Base-by-base conservation (phyloP, 2,888 invertebrate genomes). In the Trachelus tabidus region DNA sequence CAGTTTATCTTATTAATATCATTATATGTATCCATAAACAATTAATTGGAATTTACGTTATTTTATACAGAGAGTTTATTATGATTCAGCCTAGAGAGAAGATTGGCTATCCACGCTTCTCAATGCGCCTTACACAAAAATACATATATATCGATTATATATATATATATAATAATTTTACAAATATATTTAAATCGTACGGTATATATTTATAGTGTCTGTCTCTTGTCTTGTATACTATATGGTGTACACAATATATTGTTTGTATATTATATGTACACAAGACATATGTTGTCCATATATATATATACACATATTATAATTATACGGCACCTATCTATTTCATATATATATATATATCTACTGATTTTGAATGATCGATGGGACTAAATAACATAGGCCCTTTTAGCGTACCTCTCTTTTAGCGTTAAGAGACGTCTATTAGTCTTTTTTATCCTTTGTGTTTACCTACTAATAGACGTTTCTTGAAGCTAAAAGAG, bases 131-230 rank as follows among this genome's bases (percentile, higher is more conserved):
- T 83, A 84, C 82, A 83, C 78, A 84, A 85, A 85, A 85, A 83
- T 86, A 84, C 80, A 84, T 85, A 82, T 9, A 56, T 56, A 23
- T 56, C 15, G 15, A 40, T 40, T 40, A 56, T 56, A 56, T 56
- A 56, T 40, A 40, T 68, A 80, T 85, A 84, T 80, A 79, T 71
- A 73, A 83, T 83, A 81, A 86, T 87, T 85, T 81, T 85, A 84
- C 81, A 84, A 85, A 83, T 82, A 85, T 84, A 80, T 78, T 83
- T 76, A 76, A 82, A 82, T 85, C 76, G 79, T 83, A 75, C 76
- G 0, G 56, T 23, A 56, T 56, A 56, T 56, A 56, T 56, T 23
- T 56, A 56, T 56, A 35, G 12, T 35, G 35, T 35, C 35, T 56
- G 40, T 56, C 23, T 56, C 56, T 56, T 56, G 56, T 56, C 15